Base-by-base conservation (phyloP, 2,888 invertebrate genomes). In the Lasioglossum vierecki region DNA sequence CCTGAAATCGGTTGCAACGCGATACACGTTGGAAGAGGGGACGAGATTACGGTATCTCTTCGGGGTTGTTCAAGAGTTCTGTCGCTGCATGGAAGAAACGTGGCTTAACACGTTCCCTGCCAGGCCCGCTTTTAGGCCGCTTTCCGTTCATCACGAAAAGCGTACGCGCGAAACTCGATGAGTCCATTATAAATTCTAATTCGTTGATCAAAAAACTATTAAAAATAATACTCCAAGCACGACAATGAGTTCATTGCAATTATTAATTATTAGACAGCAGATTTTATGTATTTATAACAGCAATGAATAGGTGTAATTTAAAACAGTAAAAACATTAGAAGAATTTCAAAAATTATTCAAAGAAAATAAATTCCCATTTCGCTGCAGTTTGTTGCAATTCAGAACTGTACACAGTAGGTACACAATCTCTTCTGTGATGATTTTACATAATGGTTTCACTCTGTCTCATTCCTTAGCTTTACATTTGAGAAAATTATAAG, bases 11-110 rank as follows among this genome's bases (percentile, higher is more conserved):
- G 39, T 53, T 49, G 76, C 53, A 15, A 39, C 8, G 35, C 68
- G 68, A 68, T 77, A 68, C 53, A 68, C 66, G 39, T 18, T 3
- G 26, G 11, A 57, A 4, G 26, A 1, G 49, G 6, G 41, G 30
- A 2, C 18, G 72, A 79, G 79, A 49, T 79, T 74, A 66, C 77
- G 77, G 44, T 77, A 77, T 77, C 77, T 53, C 68, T 13, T 30
- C 44, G 44, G 41, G 63, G 44, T 49, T 26, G 77, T 70, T 70
- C 70, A 22, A 39, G 35, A 39, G 18, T 68, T 66, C 35, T 66
- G 35, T 35, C 18, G 30, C 30, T 5, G 63, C 63, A 63, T 30
- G 63, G 63, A 63, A 30, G 30, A 15, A 63, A 30, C 30, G 30
- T 63, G 63, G 13, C 15, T 5, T 5, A 1, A n/a, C n/a, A 11